These are phyloP conservation scores for Microctenopoma stevenorrisi DNA, from an alignment of 2,797 vertebrate genomes.

Conservation along the genomic window DNA sequence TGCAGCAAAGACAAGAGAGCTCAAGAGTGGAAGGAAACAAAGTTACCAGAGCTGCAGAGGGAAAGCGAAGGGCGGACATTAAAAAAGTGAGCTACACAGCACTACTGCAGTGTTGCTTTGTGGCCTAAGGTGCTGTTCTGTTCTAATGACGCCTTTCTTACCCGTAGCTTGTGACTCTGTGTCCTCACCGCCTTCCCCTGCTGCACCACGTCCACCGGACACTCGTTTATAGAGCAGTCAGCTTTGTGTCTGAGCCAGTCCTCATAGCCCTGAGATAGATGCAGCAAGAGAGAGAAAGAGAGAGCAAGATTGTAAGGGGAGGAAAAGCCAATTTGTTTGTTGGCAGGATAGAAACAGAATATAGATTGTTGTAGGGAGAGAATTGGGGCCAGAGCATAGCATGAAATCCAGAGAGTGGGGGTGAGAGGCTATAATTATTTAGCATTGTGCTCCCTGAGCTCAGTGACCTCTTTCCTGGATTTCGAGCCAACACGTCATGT, in stretches of 20 bases:
- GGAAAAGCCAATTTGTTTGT: constrained; percentile 13
- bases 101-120: constrained; percentile 43
- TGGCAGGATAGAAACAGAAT: constrained; percentile 28
- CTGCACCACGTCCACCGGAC: constrained; percentile 94
- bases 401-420: constrained; percentile 16
- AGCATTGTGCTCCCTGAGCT: constrained; percentile 60
- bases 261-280: constrained; percentile 91
- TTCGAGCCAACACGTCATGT: constrained; percentile 59
- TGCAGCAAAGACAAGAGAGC: constrained; percentile 36
- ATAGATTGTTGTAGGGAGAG: constrained; percentile 56
- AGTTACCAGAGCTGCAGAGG: constrained; percentile 46
- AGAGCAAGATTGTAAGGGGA: constrained; percentile 17
- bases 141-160: constrained; percentile 77
- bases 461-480: constrained; percentile 69
- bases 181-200: constrained; percentile 92
- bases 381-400: constrained; percentile 29
- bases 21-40: constrained; percentile 26
- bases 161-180: constrained; percentile 94
- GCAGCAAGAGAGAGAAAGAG: constrained; percentile 15
- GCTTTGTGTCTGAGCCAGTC: constrained; percentile 99
- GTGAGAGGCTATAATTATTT: constrained; percentile 74
- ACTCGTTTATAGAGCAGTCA: constrained; percentile 95
- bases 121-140: constrained; percentile 70
- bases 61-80: constrained; percentile 21
- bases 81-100: constrained; percentile 60